A percentile compares a stretch with the other conserved stretches of the same genome.
phyloP scores from a whole-genome alignment of 2,797 vertebrate genomes.

The Phoeniculus purpureus region DNA sequence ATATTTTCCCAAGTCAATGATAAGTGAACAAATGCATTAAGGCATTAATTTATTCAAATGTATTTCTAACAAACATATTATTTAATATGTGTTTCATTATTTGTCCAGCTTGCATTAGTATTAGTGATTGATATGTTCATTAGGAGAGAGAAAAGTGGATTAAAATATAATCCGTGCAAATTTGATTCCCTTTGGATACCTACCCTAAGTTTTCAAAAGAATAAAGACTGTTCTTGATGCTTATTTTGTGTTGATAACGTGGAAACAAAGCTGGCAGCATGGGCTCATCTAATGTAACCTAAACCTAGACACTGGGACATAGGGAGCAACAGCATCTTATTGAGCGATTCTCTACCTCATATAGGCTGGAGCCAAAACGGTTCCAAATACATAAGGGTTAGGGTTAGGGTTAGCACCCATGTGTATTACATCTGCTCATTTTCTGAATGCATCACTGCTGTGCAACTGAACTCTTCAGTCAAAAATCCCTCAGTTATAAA shows the following conservation, averaged over 20 bases:
- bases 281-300: not conserved
- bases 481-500: slow-evolving; percentile 38
- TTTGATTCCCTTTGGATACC: slow-evolving; percentile 40
- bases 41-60: slow-evolving; percentile 65
- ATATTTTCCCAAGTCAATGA: slow-evolving; percentile 62
- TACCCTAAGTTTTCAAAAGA: slow-evolving; percentile 3
- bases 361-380: not conserved
- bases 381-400: no score
- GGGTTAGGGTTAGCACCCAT: no score
- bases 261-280: not conserved
- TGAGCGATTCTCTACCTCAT: not conserved
- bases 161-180: slow-evolving; percentile 53
- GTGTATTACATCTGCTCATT: not conserved
- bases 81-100: slow-evolving; percentile 61
- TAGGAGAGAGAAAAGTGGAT: slow-evolving; percentile 44
- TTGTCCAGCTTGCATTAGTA: slow-evolving; percentile 36
- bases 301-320: not conserved
- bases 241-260: not conserved
- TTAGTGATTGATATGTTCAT: slow-evolving; percentile 64
- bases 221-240: slow-evolving; percentile 21
- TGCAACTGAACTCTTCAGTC: not conserved
- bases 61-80: slow-evolving; percentile 70
- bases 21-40: slow-evolving; percentile 67
- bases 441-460: not conserved
- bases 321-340: not conserved